These are phyloP conservation scores for Garra rufa DNA, from an alignment of 2,113 vertebrate species.

Conservation along the genomic window DNA sequence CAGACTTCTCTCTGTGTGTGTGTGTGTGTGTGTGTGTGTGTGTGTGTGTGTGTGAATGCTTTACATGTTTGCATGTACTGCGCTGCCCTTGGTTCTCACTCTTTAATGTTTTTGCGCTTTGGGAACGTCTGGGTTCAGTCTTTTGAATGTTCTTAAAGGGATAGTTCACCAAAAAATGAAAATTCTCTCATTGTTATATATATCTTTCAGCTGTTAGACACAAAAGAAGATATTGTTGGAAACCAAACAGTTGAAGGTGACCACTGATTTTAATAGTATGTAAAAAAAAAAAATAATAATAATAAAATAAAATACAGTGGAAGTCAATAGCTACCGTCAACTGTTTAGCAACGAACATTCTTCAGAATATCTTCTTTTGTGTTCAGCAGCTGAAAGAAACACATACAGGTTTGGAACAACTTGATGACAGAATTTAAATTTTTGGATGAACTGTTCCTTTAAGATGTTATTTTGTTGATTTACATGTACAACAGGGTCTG, in stretches of 20 bases:
- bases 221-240: too few species aligned
- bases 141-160: neutral
- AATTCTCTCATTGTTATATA: too few species aligned
- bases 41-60: neutral
- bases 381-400: too few species aligned
- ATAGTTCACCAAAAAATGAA: neutral
- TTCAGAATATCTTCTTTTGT: too few species aligned
- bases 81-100: neutral
- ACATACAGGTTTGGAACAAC: too few species aligned
- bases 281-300: too few species aligned
- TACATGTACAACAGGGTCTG: neutral
- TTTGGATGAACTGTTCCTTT: neutral
- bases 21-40: neutral
- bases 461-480: neutral
- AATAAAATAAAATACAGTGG: too few species aligned
- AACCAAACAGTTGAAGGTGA: too few species aligned
- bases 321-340: neutral
- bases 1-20: neutral
- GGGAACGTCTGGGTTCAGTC: neutral
- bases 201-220: too few species aligned
- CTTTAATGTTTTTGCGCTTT: neutral
- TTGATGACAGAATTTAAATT: neutral
- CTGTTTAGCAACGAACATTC: neutral
- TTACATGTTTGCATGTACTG: slow-evolving; percentile 6
- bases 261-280: too few species aligned